These are phyloP conservation scores for Chascanopsetta lugubris DNA, from an alignment of 2,113 vertebrate species.

Conservation along the genomic window DNA sequence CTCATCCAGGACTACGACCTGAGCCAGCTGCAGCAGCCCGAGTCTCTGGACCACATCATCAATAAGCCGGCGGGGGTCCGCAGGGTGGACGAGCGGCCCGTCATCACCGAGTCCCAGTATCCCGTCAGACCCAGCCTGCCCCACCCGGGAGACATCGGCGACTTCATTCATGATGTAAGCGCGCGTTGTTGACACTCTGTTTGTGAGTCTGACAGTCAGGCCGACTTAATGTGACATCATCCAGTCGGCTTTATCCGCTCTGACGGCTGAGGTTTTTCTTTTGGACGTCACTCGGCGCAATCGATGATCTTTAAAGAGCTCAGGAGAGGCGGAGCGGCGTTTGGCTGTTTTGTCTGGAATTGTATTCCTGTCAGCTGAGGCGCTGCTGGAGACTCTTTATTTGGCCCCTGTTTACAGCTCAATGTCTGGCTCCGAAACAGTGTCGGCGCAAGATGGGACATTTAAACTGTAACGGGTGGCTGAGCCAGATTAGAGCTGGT, in stretches of 20 bases:
- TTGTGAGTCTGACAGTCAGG: neutral
- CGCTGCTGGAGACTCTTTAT: constrained; percentile 6
- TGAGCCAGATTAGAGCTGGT: constrained; percentile 30
- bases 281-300: neutral
- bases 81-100: constrained; percentile 94
- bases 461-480: constrained; percentile 31
- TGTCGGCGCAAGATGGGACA: constrained; percentile 26
- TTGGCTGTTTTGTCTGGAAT: neutral
- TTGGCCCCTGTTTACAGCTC: neutral
- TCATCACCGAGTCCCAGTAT: constrained; percentile 95
- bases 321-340: neutral
- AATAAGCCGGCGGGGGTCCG: constrained; percentile 90
- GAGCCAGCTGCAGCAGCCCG: constrained; percentile 97
- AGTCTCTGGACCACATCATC: constrained; percentile 93
- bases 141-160: constrained; percentile 96
- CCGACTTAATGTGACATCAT: neutral
- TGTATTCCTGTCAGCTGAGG: constrained; percentile 1
- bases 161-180: constrained; percentile 95
- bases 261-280: neutral
- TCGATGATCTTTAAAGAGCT: neutral
- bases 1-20: constrained; percentile 82
- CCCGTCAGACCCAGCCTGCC: constrained; percentile 91
- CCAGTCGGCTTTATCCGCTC: neutral
- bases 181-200: neutral
- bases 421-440: constrained; percentile 25